phyloP scores from a whole-genome alignment of 2,797 vertebrate species.

The Helarctos malayanus region DNA sequence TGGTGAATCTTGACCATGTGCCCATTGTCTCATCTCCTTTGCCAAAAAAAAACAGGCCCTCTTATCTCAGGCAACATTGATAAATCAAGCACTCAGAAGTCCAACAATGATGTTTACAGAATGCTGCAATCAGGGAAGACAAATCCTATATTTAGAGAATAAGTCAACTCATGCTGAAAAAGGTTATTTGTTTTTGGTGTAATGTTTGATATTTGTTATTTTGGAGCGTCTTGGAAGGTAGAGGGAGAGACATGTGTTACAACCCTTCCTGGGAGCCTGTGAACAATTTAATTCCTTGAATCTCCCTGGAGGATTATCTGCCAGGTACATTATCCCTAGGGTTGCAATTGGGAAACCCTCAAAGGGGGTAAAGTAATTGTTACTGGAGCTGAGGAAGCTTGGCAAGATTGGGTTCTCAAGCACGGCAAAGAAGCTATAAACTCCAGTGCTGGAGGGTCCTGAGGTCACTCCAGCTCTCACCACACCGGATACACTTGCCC shows the following conservation, averaged over 20 bases:
- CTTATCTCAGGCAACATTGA: not conserved
- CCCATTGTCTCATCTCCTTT: not conserved
- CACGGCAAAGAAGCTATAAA: not conserved
- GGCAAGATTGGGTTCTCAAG: not conserved
- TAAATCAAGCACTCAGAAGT: not conserved
- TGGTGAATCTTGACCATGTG: not conserved
- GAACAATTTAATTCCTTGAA: not conserved
- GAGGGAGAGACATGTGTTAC: not conserved
- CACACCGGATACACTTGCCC: not conserved
- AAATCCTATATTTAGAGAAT: not conserved
- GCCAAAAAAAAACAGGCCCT: not conserved
- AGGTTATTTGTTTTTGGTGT: not conserved
- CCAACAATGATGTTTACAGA: not conserved
- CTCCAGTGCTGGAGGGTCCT: not conserved
- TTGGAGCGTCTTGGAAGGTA: not conserved
- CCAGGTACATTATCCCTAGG: not conserved
- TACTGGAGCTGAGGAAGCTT: not conserved
- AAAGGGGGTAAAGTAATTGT: constrained; percentile 29
- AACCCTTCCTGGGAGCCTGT: not conserved
- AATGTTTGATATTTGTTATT: not conserved
- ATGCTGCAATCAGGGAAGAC: not conserved
- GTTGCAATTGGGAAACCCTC: constrained; percentile 2
- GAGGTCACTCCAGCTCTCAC: not conserved
- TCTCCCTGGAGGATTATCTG: not conserved
- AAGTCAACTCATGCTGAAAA: not conserved